phyloP scores from a whole-genome alignment of 2,797 vertebrate species.

The Sebastes glaucus region DNA sequence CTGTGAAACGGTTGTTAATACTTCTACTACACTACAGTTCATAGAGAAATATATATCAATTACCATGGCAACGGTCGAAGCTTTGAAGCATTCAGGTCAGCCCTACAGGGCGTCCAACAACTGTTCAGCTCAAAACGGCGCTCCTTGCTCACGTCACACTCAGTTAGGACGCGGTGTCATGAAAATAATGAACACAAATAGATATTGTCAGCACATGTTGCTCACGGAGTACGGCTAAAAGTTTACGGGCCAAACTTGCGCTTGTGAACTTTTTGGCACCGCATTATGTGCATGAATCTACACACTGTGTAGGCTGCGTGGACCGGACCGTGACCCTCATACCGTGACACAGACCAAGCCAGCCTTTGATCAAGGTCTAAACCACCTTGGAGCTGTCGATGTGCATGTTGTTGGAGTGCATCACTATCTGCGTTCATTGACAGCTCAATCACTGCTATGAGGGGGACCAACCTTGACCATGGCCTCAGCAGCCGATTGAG shows the following conservation, averaged over 20 bases:
- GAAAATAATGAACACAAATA: no score
- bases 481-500: constrained; percentile 18
- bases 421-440: neutral
- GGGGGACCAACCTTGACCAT: constrained; percentile 41
- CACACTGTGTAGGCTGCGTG: neutral
- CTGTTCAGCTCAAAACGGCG: no score
- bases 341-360: no score
- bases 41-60: neutral
- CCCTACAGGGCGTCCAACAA: no score
- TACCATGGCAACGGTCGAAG: no score
- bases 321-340: neutral
- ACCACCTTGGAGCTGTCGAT: neutral
- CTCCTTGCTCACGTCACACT: no score
- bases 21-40: neutral
- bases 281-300: neutral
- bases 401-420: neutral
- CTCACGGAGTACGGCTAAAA: neutral
- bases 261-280: neutral
- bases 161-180: no score
- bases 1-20: neutral
- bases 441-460: neutral
- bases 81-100: no score
- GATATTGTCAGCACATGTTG: no score
- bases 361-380: neutral
- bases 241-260: neutral